Evolutionary conservation across 2,113 vertebrate species (phyloP).

Genomic region (Sturnus vulgaris): DNA sequence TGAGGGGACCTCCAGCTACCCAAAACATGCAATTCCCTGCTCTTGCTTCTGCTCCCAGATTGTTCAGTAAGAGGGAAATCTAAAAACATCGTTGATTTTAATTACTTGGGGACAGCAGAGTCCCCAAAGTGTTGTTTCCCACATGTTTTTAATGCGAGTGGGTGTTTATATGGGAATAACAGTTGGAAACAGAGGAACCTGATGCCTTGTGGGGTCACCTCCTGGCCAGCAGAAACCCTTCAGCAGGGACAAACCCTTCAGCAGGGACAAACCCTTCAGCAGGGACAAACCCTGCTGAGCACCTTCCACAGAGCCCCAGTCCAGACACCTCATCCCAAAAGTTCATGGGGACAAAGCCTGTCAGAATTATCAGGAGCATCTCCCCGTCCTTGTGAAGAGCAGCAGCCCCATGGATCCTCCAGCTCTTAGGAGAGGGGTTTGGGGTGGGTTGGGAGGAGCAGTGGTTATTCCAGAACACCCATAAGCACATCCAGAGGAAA

Average conservation of each 20-base stretch:
- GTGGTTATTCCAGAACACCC: not conserved
- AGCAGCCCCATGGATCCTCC: accelerated
- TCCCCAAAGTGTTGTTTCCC: not conserved
- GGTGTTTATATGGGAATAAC: not conserved
- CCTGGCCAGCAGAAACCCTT: not conserved
- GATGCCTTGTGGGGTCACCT: not conserved
- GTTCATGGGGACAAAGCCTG: accelerated
- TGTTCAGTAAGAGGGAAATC: not conserved
- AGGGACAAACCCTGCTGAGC: not conserved
- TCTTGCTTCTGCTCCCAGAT: not conserved
- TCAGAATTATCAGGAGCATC: not conserved
- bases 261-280: not conserved
- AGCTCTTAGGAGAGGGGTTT: not conserved
- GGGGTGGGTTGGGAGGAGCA: not conserved
- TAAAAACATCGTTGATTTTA: not conserved
- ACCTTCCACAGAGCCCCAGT: not conserved
- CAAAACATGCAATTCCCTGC: not conserved
- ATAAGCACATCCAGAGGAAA: not conserved
- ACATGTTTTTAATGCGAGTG: not conserved
- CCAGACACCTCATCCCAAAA: not conserved
- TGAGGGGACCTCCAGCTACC: not conserved
- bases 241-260: not conserved
- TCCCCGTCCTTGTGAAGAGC: not conserved
- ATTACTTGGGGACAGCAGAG: not conserved
- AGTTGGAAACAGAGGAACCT: not conserved